Evolutionary conservation across 2,888 invertebrate species (phyloP), one percentile per base, ranked within the genome.

Genomic region (Hypomecis atomaria): DNA sequence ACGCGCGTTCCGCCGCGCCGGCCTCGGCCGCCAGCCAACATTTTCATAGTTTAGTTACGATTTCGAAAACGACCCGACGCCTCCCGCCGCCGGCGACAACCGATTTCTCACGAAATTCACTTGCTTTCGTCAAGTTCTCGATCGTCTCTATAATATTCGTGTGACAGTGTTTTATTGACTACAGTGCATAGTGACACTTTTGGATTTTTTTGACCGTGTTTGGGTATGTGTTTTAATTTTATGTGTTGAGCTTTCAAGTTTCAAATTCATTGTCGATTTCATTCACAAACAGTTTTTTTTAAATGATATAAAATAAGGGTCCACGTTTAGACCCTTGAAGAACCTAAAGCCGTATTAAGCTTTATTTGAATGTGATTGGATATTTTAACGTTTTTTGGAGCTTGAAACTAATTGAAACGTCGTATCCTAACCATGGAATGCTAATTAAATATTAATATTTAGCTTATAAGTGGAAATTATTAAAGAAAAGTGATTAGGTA

Each of bases 21-120:
- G 86, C 89, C 89, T 90, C 89, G 92, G 92, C 89, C 74, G 70
- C 71, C 72, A 76, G 91, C 92, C 92, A 92, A 91, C 78, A 85
- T 86, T 90, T 89, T 88, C 90, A 87, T 90, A 92, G 92, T 92
- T 91, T 92, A 92, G 92, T 92, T 91, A 91, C 92, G 92, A 92
- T 91, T 92, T 89, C 92, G 92, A 92, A 92, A 92, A 92, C 92
- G 92, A 92, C 90, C 92, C 92, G 92, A 92, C 92, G 91, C 90
- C 91, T 92, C 88, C 88, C 90, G 88, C 90, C 90, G 92, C 92
- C 91, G 92, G 90, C 89, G 89, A 90, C 83, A 82, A 83, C 85
- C 87, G 87, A 87, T 84, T 85, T 86, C 87, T 87, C 86, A 83
- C 86, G 86, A 90, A 72, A 87, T 85, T 79, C 81, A 85, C 82